These are phyloP conservation scores for Drosophila simulans DNA, from an alignment of 1,140 invertebrate genomes.

Conservation along the genomic window DNA sequence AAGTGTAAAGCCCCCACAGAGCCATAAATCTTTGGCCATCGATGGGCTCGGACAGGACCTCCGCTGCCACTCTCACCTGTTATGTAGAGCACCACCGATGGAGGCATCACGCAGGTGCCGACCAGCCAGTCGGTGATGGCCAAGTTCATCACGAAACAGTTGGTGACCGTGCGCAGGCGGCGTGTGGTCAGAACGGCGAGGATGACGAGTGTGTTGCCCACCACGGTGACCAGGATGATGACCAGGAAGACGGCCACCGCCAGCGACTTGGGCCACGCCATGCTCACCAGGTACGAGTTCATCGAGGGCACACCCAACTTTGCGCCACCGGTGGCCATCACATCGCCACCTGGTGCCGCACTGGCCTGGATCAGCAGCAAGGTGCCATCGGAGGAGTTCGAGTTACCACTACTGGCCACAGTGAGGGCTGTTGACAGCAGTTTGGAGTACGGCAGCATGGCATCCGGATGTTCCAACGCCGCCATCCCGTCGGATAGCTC, in stretches of 20 bases:
- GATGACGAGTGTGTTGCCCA: constrained; percentile 96
- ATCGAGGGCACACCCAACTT: constrained; percentile 40
- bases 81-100: constrained; percentile 90
- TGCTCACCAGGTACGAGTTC: constrained; percentile 62
- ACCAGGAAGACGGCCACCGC: constrained; percentile 85
- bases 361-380: constrained; percentile 26
- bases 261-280: constrained; percentile 73
- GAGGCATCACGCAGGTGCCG: constrained; percentile 97
- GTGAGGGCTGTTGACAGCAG: constrained; percentile 32
- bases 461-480: constrained; percentile 5
- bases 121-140: constrained; percentile 96
- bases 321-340: neutral
- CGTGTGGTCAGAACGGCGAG: constrained; percentile 95
- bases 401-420: neutral
- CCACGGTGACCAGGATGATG: constrained; percentile 87
- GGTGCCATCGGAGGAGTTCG: constrained; percentile 4
- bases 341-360: neutral
- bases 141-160: constrained; percentile 97
- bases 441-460: constrained; percentile 14
- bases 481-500: constrained; percentile 20
- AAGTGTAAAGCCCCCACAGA: constrained; percentile 11
- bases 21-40: constrained; percentile 19
- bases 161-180: constrained; percentile 95
- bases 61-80: constrained; percentile 85
- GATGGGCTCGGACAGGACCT: constrained; percentile 21